Percentiles rank a stretch among this genome's conserved stretches.
Evolutionary conservation across 2,113 vertebrate species (phyloP).

Genomic region (Myiozetetes cayanensis): DNA sequence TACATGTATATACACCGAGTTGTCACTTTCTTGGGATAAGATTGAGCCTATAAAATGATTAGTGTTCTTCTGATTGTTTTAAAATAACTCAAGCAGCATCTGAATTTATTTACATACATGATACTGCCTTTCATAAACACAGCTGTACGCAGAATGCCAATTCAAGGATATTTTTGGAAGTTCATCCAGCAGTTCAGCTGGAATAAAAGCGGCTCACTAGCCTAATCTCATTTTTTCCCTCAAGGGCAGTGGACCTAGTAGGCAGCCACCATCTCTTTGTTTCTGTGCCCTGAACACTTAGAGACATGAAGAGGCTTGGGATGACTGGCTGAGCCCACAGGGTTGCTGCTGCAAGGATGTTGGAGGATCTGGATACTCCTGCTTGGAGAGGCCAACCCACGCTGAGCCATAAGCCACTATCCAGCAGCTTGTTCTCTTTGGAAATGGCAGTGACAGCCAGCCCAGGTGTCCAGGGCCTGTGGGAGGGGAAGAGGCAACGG

Average conservation of each 20-base stretch:
- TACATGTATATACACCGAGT: conserved; percentile 36
- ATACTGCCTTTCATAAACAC: conserved; percentile 82
- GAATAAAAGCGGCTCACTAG: conserved; percentile 58
- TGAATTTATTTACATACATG: conserved; percentile 88
- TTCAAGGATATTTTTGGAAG: conserved; percentile 80
- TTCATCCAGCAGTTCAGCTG: conserved; percentile 75
- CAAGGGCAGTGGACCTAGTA: neutral
- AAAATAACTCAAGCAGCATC: conserved; percentile 82
- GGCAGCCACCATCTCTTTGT: neutral
- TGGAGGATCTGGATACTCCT: neutral
- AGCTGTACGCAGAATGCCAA: conserved; percentile 80
- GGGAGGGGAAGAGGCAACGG: neutral
- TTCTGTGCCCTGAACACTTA: neutral
- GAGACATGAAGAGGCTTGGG: neutral
- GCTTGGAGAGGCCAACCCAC: neutral
- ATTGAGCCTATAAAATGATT: conserved; percentile 81
- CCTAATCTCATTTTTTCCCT: neutral
- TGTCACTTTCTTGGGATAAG: conserved; percentile 74
- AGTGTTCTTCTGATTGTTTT: conserved; percentile 83
- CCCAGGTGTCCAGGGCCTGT: neutral
- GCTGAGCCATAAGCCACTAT: neutral
- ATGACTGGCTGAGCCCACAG: neutral
- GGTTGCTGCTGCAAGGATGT: neutral
- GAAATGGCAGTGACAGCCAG: neutral
- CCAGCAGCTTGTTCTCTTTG: neutral